phyloP scores from a whole-genome alignment of 2,888 invertebrate genomes.

The Rhimphoctona megacephalus region DNA sequence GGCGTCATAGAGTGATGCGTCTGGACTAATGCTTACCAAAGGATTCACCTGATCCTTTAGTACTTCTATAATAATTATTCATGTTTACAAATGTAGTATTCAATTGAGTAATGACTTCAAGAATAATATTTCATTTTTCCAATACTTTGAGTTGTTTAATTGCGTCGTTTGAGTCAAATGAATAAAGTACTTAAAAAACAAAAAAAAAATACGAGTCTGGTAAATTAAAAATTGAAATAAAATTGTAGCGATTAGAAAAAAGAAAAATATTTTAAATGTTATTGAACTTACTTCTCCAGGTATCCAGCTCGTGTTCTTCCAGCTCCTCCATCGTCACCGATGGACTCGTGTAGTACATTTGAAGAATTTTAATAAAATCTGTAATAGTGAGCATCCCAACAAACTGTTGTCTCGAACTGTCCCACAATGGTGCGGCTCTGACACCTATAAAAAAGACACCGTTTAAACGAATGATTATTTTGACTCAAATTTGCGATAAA shows the following conservation, averaged over 20 bases:
- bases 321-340: constrained; percentile 97
- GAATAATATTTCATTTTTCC: not conserved
- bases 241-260: not conserved
- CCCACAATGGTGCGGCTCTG: constrained; percentile 99
- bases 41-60: constrained; percentile 94
- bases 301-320: constrained; percentile 98
- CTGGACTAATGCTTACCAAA: constrained; percentile 95
- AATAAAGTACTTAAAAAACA: no score
- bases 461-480: not conserved
- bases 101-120: not conserved
- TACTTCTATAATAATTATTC: constrained; percentile 88
- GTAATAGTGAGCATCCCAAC: constrained; percentile 99
- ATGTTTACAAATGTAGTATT: not conserved
- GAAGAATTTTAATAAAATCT: constrained; percentile 99
- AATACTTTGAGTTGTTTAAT: no score
- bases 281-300: constrained; percentile 93
- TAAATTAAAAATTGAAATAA: not conserved
- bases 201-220: no score
- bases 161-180: no score
- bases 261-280: not conserved
- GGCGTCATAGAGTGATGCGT: constrained; percentile 97
- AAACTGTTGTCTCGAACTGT: constrained; percentile 95
- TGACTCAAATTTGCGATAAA: not conserved
- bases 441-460: constrained; percentile 88
- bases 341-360: constrained; percentile 98